Percentiles rank a stretch among this genome's conserved stretches.
Conservation (phyloP, 1,140 invertebrate genomes). For the Trichonephila inaurata region DNA sequence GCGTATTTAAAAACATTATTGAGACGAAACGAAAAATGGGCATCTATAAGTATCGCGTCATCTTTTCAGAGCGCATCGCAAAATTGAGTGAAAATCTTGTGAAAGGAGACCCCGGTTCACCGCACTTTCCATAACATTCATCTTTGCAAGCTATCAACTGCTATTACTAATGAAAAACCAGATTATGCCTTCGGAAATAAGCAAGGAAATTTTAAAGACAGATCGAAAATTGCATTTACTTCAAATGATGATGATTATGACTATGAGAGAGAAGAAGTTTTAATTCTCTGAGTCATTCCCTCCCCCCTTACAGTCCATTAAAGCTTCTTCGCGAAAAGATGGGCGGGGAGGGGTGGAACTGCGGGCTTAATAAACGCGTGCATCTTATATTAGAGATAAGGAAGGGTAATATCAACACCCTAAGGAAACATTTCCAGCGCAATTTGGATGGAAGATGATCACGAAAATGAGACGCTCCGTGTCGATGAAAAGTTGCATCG, state of each 20-base stretch:
- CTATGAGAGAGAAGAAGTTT: constrained; percentile 24
- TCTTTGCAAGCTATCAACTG: background rate
- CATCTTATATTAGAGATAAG: constrained; percentile 34
- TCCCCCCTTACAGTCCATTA: background rate
- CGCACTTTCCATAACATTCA: background rate
- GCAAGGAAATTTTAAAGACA: constrained; percentile 21
- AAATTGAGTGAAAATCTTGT: background rate
- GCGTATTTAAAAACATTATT: background rate
- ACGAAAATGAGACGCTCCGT: background rate
- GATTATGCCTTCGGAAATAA: constrained; percentile 25
- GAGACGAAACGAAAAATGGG: background rate
- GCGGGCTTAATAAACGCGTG: constrained; percentile 31
- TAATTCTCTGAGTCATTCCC: constrained; percentile 32
- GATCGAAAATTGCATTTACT: constrained; percentile 52
- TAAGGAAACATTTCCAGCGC: constrained; percentile 25
- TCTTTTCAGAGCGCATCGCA: background rate
- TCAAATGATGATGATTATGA: constrained; percentile 37
- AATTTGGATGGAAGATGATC: constrained; percentile 31
- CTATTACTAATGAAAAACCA: constrained; percentile 18
- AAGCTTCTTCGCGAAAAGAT: background rate
- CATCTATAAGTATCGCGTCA: background rate
- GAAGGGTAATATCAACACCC: constrained; percentile 33
- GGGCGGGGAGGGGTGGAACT: background rate
- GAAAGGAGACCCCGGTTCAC: background rate
- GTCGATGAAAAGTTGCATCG: constrained; percentile 30